Base-by-base conservation (phyloP, 2,113 vertebrate genomes). In the Salvator merianae region DNA sequence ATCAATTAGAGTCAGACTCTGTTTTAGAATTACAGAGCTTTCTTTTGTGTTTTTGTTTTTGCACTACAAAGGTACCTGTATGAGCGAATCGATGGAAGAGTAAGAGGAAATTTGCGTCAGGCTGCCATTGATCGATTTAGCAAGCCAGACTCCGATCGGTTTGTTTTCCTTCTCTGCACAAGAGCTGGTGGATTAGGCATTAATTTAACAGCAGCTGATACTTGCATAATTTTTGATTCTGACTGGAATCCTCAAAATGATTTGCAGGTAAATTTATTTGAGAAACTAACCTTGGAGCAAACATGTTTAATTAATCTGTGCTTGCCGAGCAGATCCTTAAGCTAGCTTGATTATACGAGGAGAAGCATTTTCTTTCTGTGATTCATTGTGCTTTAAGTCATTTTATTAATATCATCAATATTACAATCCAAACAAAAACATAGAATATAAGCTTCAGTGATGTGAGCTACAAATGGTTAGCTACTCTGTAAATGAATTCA, bases 221-320 rank as follows among this genome's bases (percentile, higher is more conserved):
- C 99, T 0, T 99, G 98, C 90, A 99, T 99, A 88, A 99, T 99
- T 93, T 99, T 99, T 92, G 99, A 99, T 96, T 99, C 98, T 53
- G 99, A 99, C 94, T 99, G 99, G 98, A 99, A 99, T 94, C 98
- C 98, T 86, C 98, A 99, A 85, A 99, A 99, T 74, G 99, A 99
- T 92, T 96, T 99, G 91, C 99, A 99, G 98, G 99, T 99, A 93
- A 91, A 6, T 79, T 86, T 28, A 32, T 87, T 79, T 18, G 16
- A 87, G 22, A 13, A 9, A 34, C 16, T 47, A 74, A 24, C 72
- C 16, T 32, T 47, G 1, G 12, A 55, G 38, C 36, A 69, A 6
- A 80, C 26, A 43, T 26, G 12, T 18, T 1, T 53, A 26, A 22
- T 53, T 47, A 47, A 79, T 47, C 28, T 70, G 2, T 53, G 34